A percentile compares a stretch with the other conserved stretches of the same genome.
Conservation (phyloP, 1,140 invertebrate species). For the Trichoplusia ni region DNA sequence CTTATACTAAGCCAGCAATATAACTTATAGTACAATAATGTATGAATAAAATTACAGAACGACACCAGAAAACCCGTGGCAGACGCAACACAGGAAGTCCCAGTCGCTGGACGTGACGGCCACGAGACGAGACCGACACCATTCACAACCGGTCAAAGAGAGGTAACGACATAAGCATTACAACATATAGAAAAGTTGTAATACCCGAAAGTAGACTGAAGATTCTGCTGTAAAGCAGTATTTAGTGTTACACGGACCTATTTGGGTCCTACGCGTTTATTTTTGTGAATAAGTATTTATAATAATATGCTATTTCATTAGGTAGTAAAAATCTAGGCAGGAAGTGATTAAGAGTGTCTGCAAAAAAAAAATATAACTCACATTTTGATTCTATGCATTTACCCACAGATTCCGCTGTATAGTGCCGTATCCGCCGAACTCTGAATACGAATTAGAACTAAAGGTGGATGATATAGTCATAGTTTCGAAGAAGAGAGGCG, state of each 20-base stretch:
- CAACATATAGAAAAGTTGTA: too few relatives aligned
- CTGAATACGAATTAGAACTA: constrained; percentile 94
- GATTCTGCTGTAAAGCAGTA: too few relatives aligned
- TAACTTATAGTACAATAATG: not conserved
- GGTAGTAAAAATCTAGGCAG: too few relatives aligned
- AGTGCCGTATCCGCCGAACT: constrained; percentile 96
- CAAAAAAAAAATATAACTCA: not conserved
- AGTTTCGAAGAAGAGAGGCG: constrained; percentile 95
- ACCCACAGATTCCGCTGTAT: constrained; percentile 91
- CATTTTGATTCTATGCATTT: constrained; percentile 4
- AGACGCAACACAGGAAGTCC: constrained; percentile 87
- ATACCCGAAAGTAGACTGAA: too few relatives aligned
- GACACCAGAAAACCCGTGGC: constrained; percentile 58
- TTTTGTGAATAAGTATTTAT: too few relatives aligned
- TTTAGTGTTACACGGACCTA: too few relatives aligned
- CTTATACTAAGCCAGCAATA: too few relatives aligned
- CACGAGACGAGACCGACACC: constrained; percentile 55
- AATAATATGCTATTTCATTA: too few relatives aligned
- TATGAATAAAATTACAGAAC: constrained; percentile 38
- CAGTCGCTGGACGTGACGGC: constrained; percentile 88
- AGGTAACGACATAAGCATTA: constrained; percentile 64
- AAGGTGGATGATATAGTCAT: constrained; percentile 95
- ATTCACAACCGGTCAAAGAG: constrained; percentile 82
- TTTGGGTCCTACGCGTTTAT: too few relatives aligned
- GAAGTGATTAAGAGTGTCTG: too few relatives aligned